These are phyloP conservation scores for Syrphus vitripennis DNA, from an alignment of 2,888 invertebrate species.

Conservation along the genomic window DNA sequence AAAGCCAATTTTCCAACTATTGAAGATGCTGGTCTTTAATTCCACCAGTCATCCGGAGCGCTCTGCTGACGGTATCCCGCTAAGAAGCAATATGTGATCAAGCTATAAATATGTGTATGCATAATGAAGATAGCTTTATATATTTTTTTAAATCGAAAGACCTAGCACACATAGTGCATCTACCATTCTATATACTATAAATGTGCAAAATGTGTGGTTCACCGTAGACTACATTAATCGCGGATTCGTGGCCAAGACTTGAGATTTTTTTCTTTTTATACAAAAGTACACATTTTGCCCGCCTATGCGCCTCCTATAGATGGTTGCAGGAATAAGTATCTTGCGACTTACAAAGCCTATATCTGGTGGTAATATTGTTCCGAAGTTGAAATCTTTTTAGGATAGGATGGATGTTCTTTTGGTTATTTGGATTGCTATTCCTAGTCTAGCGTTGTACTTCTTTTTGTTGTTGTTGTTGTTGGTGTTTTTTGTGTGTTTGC, in stretches of 20 bases:
- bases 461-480: neutral
- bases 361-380: slow-evolving; percentile 44
- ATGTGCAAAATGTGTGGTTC: slow-evolving; percentile 4
- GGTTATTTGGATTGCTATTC: slow-evolving; percentile 3
- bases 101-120: neutral
- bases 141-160: neutral
- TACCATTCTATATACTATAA: neutral
- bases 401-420: slow-evolving; percentile 10
- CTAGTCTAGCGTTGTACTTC: neutral
- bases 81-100: neutral
- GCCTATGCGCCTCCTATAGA: neutral
- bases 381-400: slow-evolving; percentile 47
- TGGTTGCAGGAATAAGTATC: neutral
- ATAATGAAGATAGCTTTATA: neutral
- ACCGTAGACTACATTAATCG: slow-evolving; percentile 12
- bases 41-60: neutral
- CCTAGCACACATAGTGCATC: neutral
- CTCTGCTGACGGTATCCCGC: slow-evolving; percentile 12
- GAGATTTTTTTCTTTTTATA: neutral
- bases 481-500: slow-evolving; percentile 20
- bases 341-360: slow-evolving; percentile 23
- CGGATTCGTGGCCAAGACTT: neutral
- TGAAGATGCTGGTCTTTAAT: neutral
- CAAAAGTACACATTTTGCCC: slow-evolving; percentile 1
- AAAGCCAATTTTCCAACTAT: neutral